phyloP scores from a whole-genome alignment of 2,888 invertebrate species.

The Anorthoa munda region DNA sequence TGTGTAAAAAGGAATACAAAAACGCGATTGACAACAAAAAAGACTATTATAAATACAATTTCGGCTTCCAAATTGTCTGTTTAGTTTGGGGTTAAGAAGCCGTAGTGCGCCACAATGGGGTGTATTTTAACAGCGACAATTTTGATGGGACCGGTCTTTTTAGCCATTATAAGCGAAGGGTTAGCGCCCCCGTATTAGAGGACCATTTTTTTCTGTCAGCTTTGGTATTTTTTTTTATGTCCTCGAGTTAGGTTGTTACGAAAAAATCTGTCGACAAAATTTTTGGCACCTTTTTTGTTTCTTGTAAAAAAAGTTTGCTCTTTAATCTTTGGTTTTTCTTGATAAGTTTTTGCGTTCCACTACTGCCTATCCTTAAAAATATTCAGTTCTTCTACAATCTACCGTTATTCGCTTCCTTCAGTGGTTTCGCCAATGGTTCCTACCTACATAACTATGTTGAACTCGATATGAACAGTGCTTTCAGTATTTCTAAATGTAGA shows the following conservation, averaged over 20 bases:
- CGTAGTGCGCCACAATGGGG: conserved; percentile 84
- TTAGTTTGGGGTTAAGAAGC: conserved; percentile 89
- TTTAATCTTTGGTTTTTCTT: not conserved
- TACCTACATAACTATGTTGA: not conserved
- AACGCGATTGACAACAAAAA: conserved; percentile 78
- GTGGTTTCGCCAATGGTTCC: no score
- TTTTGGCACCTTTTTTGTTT: conserved; percentile 33
- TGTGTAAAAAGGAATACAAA: conserved; percentile 71
- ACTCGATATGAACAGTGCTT: not conserved
- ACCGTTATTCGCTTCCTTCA: no score
- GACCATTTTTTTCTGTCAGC: conserved; percentile 54
- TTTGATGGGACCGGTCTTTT: conserved; percentile 83
- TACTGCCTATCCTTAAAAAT: not conserved
- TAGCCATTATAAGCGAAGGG: conserved; percentile 80
- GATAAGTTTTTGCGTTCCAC: not conserved
- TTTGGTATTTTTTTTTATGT: conserved; percentile 53
- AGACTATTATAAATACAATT: conserved; percentile 86
- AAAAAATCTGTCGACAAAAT: conserved; percentile 25
- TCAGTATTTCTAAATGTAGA: not conserved
- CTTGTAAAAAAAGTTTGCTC: not conserved
- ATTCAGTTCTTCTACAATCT: not conserved
- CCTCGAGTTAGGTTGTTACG: conserved; percentile 16
- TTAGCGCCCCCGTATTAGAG: conserved; percentile 74
- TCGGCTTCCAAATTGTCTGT: conserved; percentile 86
- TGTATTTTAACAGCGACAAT: conserved; percentile 88